These are phyloP conservation scores for Seriola quinqueradiata DNA, from an alignment of 2,113 vertebrate species.

Conservation along the genomic window DNA sequence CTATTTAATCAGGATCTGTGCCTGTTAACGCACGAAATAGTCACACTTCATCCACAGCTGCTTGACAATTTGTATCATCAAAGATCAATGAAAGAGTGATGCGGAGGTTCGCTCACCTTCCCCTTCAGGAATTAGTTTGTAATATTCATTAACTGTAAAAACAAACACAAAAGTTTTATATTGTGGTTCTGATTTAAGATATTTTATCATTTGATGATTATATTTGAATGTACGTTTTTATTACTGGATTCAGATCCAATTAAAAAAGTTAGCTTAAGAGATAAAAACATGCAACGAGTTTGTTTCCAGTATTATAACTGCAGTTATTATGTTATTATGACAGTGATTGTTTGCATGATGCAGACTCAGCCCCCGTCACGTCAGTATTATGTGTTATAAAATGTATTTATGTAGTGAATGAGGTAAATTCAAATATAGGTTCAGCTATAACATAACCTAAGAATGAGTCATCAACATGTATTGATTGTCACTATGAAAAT, in stretches of 20 bases:
- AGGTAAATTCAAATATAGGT: neutral
- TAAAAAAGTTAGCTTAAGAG: neutral
- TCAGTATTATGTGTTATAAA: neutral
- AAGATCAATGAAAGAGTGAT: neutral
- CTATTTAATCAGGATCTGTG: conserved; percentile 13
- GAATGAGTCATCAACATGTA: neutral
- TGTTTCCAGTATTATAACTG: neutral
- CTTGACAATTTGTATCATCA: neutral
- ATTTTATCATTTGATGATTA: neutral
- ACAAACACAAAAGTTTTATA: too few relatives aligned
- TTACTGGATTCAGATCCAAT: neutral
- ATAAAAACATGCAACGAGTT: neutral
- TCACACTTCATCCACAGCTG: conserved; percentile 5
- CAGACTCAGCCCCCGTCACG: neutral
- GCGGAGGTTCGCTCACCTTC: neutral
- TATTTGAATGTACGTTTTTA: neutral
- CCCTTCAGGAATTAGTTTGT: neutral
- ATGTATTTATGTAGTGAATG: neutral
- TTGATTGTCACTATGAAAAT: neutral
- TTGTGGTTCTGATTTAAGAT: neutral
- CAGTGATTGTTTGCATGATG: neutral
- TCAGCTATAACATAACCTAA: neutral
- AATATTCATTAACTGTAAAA: too few relatives aligned
- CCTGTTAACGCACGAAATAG: neutral
- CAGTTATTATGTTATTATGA: neutral